A percentile compares a stretch with the other conserved stretches of the same genome.
Evolutionary conservation across 2,888 invertebrate species (phyloP).

Genomic region (Cryptosula pallasiana): DNA sequence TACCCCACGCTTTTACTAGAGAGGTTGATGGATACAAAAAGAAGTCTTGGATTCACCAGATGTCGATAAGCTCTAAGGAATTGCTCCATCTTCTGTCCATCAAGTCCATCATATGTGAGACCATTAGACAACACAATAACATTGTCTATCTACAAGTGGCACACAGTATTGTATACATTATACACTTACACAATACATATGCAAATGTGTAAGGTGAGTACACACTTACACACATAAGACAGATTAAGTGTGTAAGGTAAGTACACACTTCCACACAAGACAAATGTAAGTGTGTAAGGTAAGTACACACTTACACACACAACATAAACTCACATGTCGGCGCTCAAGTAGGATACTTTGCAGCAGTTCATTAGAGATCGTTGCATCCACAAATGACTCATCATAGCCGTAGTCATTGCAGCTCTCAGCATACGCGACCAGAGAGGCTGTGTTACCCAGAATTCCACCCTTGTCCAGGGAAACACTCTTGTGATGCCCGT

Average conservation of each 20-base stretch:
- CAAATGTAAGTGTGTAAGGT: too few species aligned
- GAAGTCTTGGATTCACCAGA: slow-evolving; percentile 47
- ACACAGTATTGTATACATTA: too few species aligned
- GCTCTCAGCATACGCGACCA: too few species aligned
- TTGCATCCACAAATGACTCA: slow-evolving; percentile 26
- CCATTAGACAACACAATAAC: slow-evolving; percentile 40
- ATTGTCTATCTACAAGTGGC: slow-evolving; percentile 44
- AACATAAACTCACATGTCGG: slow-evolving; percentile 38
- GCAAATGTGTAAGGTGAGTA: background rate
- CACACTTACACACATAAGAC: too few species aligned
- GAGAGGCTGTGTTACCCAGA: slow-evolving; percentile 46
- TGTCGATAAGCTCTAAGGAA: slow-evolving; percentile 48
- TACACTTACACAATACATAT: background rate
- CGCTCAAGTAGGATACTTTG: slow-evolving; percentile 37
- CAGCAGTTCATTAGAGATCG: slow-evolving; percentile 35
- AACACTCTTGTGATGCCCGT: slow-evolving; percentile 44
- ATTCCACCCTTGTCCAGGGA: slow-evolving; percentile 51
- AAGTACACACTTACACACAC: too few species aligned
- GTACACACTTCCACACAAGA: too few species aligned
- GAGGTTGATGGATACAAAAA: slow-evolving; percentile 45
- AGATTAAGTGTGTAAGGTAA: too few species aligned
- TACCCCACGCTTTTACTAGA: background rate
- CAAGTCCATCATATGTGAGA: slow-evolving; percentile 22
- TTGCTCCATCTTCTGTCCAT: slow-evolving; percentile 31
- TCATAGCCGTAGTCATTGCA: background rate